Evolutionary conservation across 2,888 invertebrate genomes (phyloP).

Genomic region (Elegia similella): DNA sequence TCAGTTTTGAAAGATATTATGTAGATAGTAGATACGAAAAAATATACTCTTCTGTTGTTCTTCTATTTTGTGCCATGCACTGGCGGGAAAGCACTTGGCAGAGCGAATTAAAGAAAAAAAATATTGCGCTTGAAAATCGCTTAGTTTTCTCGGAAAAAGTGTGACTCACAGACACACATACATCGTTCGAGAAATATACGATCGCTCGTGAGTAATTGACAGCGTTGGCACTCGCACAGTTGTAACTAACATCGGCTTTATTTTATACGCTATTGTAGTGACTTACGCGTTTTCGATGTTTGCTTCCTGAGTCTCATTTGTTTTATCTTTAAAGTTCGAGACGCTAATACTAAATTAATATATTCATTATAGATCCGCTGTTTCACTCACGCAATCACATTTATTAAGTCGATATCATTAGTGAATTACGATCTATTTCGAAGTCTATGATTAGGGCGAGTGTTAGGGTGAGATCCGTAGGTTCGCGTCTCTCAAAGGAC

Average conservation of each 20-base stretch:
- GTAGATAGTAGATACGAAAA: no score
- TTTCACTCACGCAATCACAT: no score
- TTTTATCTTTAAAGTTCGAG: no score
- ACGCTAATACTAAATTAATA: no score
- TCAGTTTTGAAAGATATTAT: no score
- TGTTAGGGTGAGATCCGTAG: no score
- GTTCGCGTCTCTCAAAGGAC: no score
- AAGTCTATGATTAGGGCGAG: no score
- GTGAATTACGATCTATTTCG: no score
- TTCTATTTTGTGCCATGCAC: neutral
- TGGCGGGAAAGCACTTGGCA: conserved; percentile 23
- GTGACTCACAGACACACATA: neutral
- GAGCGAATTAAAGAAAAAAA: conserved; percentile 15
- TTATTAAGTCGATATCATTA: no score
- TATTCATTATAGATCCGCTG: no score
- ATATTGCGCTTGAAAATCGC: conserved; percentile 18
- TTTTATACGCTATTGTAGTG: conserved; percentile 8
- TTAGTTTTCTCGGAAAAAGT: conserved; percentile 19
- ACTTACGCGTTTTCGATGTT: neutral
- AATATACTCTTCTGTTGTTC: no score
- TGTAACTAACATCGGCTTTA: conserved; percentile 2
- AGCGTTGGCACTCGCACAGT: neutral
- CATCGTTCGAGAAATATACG: neutral
- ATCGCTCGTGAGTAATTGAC: conserved; percentile 5
- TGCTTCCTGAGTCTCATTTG: neutral